These are phyloP conservation scores for Holocentrus rufus DNA, from an alignment of 2,797 vertebrate genomes.

Conservation along the genomic window DNA sequence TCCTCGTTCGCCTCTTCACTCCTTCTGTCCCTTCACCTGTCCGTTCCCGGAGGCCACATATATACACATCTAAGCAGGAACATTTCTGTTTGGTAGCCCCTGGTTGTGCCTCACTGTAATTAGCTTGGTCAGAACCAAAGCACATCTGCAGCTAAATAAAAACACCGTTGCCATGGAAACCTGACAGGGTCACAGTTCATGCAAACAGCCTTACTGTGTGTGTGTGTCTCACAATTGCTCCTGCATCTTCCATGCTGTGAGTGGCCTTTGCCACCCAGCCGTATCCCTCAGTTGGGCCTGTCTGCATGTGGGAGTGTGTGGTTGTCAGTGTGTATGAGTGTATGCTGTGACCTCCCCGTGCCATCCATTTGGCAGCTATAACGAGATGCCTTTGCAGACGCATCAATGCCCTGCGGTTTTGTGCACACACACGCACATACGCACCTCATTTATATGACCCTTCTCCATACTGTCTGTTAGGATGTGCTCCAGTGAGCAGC, in stretches of 20 bases:
- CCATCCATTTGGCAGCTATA: slow-evolving; percentile 23
- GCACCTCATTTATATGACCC: slow-evolving; percentile 26
- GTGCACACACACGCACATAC: slow-evolving; percentile 21
- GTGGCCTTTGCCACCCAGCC: not conserved
- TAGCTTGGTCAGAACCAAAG: slow-evolving; percentile 4
- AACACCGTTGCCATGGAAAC: slow-evolving; percentile 2
- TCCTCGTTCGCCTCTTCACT: not conserved
- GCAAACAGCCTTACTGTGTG: not conserved
- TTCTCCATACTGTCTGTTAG: slow-evolving; percentile 19
- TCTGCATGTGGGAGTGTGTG: slow-evolving; percentile 11
- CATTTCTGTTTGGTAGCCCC: slow-evolving; percentile 4
- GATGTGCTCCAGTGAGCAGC: slow-evolving; percentile 56
- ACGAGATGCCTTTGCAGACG: slow-evolving; percentile 29
- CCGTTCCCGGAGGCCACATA: not conserved
- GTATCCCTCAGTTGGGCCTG: slow-evolving; percentile 1
- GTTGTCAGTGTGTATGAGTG: slow-evolving; percentile 8
- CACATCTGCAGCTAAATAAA: not conserved
- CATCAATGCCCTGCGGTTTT: slow-evolving; percentile 15
- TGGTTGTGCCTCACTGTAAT: not conserved
- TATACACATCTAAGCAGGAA: not conserved
- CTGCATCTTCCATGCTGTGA: not conserved
- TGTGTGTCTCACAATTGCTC: not conserved
- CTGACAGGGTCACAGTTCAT: slow-evolving; percentile 19
- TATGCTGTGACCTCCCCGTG: not conserved
- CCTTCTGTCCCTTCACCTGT: not conserved